Conservation (phyloP, 1,140 invertebrate species). For the Pogonus chalceus region DNA sequence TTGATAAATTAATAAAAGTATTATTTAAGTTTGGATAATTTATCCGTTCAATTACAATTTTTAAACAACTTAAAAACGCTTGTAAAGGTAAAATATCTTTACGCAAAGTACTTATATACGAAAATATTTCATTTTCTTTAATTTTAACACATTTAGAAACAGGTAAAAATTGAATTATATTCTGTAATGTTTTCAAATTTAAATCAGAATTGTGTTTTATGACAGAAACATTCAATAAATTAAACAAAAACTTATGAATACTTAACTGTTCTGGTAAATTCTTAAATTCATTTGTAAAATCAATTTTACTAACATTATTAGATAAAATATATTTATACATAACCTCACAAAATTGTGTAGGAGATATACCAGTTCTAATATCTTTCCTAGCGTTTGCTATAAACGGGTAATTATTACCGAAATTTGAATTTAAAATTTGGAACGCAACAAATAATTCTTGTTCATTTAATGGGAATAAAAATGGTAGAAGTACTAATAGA, state of each 20-base stretch:
- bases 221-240: too few species aligned
- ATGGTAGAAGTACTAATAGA: slow-evolving; percentile 43
- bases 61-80: slow-evolving; percentile 21
- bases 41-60: slow-evolving; percentile 20
- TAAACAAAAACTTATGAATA: too few species aligned
- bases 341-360: slow-evolving; percentile 1
- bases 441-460: slow-evolving; percentile 37
- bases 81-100: slow-evolving; percentile 19
- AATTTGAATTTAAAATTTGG: slow-evolving; percentile 37
- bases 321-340: not conserved
- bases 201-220: too few species aligned
- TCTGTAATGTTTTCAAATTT: too few species aligned
- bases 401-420: not conserved
- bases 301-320: too few species aligned
- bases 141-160: too few species aligned
- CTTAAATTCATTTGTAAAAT: too few species aligned
- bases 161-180: too few species aligned
- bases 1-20: slow-evolving; percentile 13
- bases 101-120: too few species aligned
- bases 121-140: too few species aligned
- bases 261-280: too few species aligned
- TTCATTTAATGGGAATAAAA: slow-evolving; percentile 44
- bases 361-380: not conserved
- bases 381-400: not conserved
- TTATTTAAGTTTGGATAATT: slow-evolving; percentile 8